Evolutionary conservation across 2,113 vertebrate genomes (phyloP).

Genomic region (Parus major): DNA sequence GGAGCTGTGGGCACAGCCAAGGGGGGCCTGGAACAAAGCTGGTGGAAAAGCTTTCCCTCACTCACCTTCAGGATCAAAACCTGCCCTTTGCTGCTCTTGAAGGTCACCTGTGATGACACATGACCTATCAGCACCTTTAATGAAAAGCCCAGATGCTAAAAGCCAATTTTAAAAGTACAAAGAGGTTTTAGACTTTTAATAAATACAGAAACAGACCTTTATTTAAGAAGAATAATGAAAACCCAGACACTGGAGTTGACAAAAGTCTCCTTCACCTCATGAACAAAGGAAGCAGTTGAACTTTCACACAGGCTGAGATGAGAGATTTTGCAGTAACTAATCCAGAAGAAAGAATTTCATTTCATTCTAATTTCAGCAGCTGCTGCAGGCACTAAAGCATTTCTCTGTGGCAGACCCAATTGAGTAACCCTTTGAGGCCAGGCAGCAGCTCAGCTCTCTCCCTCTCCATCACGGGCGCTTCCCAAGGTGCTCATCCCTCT

Average conservation of each 20-base stretch:
- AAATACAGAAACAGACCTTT: background rate
- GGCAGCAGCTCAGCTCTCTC: background rate
- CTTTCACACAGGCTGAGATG: background rate
- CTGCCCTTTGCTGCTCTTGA: background rate
- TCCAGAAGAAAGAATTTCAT: constrained; percentile 10
- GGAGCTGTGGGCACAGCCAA: background rate
- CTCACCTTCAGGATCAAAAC: constrained; percentile 32
- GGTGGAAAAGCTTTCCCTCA: background rate
- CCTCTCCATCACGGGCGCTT: background rate
- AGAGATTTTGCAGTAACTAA: background rate
- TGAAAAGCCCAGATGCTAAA: constrained; percentile 53
- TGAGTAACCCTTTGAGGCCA: background rate
- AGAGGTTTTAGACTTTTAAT: constrained; percentile 41
- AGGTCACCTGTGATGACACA: background rate
- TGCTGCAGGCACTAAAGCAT: background rate
- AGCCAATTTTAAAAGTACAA: constrained; percentile 27
- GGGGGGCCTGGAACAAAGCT: background rate
- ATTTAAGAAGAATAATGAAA: background rate
- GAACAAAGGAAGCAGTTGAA: constrained; percentile 11
- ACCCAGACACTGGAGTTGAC: background rate
- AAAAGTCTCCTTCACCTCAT: constrained; percentile 10
- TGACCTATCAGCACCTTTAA: constrained; percentile 59
- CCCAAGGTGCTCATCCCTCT: background rate
- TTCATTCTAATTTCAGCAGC: background rate
- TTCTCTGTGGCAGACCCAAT: background rate